phyloP scores from a whole-genome alignment of 2,797 vertebrate species.

The Gymnoscopelus braueri region DNA sequence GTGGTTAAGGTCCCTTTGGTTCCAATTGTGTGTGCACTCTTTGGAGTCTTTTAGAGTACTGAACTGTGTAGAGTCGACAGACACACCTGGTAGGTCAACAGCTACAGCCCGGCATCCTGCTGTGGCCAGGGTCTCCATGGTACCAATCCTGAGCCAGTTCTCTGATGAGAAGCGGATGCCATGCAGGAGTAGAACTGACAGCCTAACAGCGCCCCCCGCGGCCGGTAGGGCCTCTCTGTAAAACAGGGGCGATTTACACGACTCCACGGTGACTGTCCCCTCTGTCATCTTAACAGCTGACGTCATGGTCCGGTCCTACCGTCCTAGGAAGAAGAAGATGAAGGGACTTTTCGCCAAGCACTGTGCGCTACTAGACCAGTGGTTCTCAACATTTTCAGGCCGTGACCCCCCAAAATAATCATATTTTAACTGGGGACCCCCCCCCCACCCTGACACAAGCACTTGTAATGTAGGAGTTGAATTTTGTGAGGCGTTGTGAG shows the following conservation, averaged over 20 bases:
- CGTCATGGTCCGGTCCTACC: conserved; percentile 74
- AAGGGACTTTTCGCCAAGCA: too few relatives aligned
- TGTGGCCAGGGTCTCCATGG: conserved; percentile 84
- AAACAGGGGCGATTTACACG: conserved; percentile 85
- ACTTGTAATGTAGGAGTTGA: too few relatives aligned
- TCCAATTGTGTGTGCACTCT: too few relatives aligned
- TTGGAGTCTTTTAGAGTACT: too few relatives aligned
- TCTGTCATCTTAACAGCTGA: conserved; percentile 73
- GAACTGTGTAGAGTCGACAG: neutral
- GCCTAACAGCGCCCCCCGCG: conserved; percentile 31
- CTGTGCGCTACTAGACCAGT: too few relatives aligned
- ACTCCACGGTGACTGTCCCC: conserved; percentile 76
- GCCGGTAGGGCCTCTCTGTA: conserved; percentile 83
- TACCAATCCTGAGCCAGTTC: conserved; percentile 89
- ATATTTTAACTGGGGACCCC: too few relatives aligned
- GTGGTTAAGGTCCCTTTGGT: too few relatives aligned
- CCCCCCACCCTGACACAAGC: too few relatives aligned
- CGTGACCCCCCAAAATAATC: too few relatives aligned
- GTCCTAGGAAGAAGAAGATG: too few relatives aligned
- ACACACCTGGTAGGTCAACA: conserved; percentile 91
- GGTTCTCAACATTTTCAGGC: too few relatives aligned
- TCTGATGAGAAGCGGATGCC: conserved; percentile 94
- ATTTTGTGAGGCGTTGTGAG: too few relatives aligned
- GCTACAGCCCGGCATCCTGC: conserved; percentile 89
- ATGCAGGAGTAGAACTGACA: conserved; percentile 89